phyloP scores from a whole-genome alignment of 2,888 invertebrate genomes.

The Argynnis bischoffii region DNA sequence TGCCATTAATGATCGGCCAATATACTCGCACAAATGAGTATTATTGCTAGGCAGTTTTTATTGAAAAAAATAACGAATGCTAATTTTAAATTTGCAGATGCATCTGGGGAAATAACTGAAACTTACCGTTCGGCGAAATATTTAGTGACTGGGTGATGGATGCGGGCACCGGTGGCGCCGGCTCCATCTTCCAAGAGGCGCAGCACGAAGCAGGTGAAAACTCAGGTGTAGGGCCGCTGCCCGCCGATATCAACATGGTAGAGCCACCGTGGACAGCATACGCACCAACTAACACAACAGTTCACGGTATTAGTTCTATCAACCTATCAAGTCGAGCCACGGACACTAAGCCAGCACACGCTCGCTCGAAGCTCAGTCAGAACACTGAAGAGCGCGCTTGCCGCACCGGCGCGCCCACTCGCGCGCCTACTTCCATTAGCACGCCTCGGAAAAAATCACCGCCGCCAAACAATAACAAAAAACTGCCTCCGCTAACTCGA shows the following conservation, averaged over 20 bases:
- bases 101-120: background rate
- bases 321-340: constrained; percentile 44
- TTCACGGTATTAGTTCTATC: constrained; percentile 50
- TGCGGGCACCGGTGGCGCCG: constrained; percentile 80
- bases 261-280: constrained; percentile 65
- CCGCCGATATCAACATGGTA: constrained; percentile 86
- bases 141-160: constrained; percentile 76
- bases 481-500: constrained; percentile 70
- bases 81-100: background rate
- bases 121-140: constrained; percentile 82
- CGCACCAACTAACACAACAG: constrained; percentile 66
- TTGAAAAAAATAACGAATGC: too few relatives aligned
- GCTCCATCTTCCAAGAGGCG: constrained; percentile 86
- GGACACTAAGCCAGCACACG: constrained; percentile 72
- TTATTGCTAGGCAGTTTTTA: background rate
- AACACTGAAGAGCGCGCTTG: constrained; percentile 83
- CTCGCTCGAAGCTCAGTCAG: constrained; percentile 80
- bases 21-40: constrained; percentile 1
- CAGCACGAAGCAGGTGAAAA: constrained; percentile 82
- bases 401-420: constrained; percentile 78
- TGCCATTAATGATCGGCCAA: constrained; percentile 10
- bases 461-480: constrained; percentile 78
- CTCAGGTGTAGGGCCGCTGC: constrained; percentile 82
- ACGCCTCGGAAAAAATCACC: constrained; percentile 80
- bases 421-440: constrained; percentile 81